Evolutionary conservation across 2,797 vertebrate genomes (phyloP).

Genomic region (Ammospiza maritima): DNA sequence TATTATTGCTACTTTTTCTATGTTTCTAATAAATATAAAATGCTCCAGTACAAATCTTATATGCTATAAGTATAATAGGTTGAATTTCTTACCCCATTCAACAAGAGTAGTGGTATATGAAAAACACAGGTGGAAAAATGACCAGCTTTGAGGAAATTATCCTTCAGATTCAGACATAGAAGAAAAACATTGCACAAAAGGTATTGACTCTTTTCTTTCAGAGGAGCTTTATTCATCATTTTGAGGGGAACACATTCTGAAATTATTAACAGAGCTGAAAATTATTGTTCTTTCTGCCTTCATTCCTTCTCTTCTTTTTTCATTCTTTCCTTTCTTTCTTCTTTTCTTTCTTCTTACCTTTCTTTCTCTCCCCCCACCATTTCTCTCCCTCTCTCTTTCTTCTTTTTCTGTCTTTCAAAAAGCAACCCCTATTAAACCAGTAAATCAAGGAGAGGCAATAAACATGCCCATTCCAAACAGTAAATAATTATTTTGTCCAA

Average conservation of each 20-base stretch:
- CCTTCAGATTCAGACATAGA: background rate
- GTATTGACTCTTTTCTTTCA: background rate
- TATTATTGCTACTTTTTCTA: background rate
- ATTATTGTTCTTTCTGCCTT: background rate
- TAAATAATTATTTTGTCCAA: conserved; percentile 65
- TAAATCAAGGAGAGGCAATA: conserved; percentile 27
- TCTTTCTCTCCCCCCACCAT: background rate
- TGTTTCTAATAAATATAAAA: background rate
- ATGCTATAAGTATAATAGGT: background rate
- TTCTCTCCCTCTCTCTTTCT: background rate
- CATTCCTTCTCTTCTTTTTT: no score
- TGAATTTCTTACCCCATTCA: background rate
- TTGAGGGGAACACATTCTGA: background rate
- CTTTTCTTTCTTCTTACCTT: no score
- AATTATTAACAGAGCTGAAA: background rate
- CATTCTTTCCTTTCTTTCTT: background rate
- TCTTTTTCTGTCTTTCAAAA: conserved; percentile 17
- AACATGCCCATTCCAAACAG: background rate
- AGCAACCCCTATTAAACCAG: background rate
- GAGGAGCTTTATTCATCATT: background rate
- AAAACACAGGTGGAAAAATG: background rate
- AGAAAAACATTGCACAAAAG: background rate
- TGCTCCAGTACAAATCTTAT: background rate
- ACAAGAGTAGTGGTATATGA: background rate
- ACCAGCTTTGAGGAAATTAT: background rate